These are phyloP conservation scores for Nebria brevicollis DNA, from an alignment of 2,888 invertebrate species.

Conservation along the genomic window DNA sequence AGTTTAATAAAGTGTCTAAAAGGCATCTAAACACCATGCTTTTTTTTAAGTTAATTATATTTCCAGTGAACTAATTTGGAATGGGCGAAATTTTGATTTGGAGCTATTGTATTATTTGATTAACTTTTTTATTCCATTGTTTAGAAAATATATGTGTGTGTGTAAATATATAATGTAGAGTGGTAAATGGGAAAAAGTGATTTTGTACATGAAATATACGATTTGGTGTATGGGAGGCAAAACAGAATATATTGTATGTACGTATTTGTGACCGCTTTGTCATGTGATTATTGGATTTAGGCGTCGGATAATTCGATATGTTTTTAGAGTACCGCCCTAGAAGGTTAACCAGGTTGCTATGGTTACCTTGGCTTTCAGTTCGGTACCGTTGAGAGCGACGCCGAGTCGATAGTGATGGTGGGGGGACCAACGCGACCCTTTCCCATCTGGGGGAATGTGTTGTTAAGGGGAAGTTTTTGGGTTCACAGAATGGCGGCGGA, in stretches of 20 bases:
- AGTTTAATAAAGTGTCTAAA: too few species aligned
- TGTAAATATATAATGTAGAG: too few species aligned
- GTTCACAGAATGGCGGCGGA: slow-evolving; percentile 33
- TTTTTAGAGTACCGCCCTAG: slow-evolving; percentile 52
- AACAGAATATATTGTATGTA: not conserved
- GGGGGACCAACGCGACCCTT: slow-evolving; percentile 3
- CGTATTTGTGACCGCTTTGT: slow-evolving; percentile 5
- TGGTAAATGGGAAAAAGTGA: too few species aligned
- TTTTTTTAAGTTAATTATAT: too few species aligned
- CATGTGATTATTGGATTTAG: slow-evolving; percentile 29
- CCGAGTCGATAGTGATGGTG: slow-evolving; percentile 7
- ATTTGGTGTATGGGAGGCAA: too few species aligned
- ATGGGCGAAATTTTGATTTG: too few species aligned
- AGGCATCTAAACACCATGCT: too few species aligned
- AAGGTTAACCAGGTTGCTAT: slow-evolving; percentile 58
- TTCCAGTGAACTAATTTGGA: too few species aligned
- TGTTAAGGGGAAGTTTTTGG: slow-evolving; percentile 14
- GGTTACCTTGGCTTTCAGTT: slow-evolving; percentile 50
- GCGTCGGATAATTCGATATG: slow-evolving; percentile 54
- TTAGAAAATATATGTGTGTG: too few species aligned
- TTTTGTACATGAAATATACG: too few species aligned
- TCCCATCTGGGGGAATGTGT: slow-evolving; percentile 13
- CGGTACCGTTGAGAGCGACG: not conserved
- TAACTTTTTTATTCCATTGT: too few species aligned
- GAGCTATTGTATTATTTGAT: too few species aligned